These are phyloP conservation scores for Crenichthys baileyi DNA, from an alignment of 2,797 vertebrate species.

Conservation along the genomic window DNA sequence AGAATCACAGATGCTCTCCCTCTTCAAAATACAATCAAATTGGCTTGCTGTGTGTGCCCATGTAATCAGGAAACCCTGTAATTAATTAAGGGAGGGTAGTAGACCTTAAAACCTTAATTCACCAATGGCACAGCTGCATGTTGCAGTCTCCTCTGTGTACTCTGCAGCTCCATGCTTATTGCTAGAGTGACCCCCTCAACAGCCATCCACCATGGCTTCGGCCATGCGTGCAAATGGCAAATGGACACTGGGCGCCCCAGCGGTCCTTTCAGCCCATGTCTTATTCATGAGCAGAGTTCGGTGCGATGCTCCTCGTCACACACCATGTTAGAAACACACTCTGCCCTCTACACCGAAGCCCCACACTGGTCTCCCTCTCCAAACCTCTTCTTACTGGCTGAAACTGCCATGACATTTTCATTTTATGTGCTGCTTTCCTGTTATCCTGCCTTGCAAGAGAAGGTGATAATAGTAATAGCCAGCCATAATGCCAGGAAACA, in stretches of 20 bases:
- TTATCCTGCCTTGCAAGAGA: conserved; percentile 52
- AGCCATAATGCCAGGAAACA: conserved; percentile 53
- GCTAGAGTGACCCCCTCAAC: conserved; percentile 61
- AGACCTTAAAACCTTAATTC: conserved; percentile 60
- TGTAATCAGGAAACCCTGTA: conserved; percentile 51
- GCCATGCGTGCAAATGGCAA: conserved; percentile 82
- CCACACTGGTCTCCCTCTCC: conserved; percentile 40
- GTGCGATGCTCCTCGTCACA: conserved; percentile 68
- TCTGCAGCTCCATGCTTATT: conserved; percentile 44
- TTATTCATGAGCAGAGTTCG: conserved; percentile 80
- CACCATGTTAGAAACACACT: conserved; percentile 72
- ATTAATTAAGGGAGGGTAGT: conserved; percentile 60
- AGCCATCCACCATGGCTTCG: conserved; percentile 71
- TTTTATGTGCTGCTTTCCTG: conserved; percentile 59
- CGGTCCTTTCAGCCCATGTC: conserved; percentile 69
- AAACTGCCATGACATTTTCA: conserved; percentile 74
- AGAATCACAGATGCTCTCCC: conserved; percentile 53
- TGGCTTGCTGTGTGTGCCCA: conserved; percentile 42
- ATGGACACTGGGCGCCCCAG: conserved; percentile 69
- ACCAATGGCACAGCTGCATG: conserved; percentile 55
- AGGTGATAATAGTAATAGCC: conserved; percentile 70
- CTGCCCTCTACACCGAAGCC: conserved; percentile 48
- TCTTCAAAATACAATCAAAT: conserved; percentile 48
- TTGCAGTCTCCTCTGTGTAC: conserved; percentile 51
- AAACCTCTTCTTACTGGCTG: conserved; percentile 54